Conservation (phyloP, 2,797 vertebrate species). For the Todus mexicanus region DNA sequence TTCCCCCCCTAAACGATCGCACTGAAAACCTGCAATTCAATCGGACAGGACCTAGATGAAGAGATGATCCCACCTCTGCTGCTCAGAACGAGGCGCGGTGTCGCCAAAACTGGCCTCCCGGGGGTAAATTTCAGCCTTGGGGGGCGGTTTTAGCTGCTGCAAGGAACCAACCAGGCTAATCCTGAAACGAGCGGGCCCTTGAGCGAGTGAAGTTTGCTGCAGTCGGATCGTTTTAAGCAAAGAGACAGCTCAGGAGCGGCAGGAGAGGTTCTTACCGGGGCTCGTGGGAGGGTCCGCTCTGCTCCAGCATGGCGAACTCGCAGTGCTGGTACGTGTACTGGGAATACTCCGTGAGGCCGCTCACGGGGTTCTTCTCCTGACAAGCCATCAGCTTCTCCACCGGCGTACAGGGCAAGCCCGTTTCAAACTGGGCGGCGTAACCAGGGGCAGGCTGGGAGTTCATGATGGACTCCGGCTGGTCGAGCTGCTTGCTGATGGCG, state of each 20-base stretch:
- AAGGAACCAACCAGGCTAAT: background rate
- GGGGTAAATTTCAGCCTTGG: background rate
- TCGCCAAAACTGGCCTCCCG: background rate
- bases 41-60: background rate
- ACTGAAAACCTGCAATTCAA: background rate
- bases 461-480: slow-evolving; percentile 69
- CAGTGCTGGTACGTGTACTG: slow-evolving; percentile 89
- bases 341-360: slow-evolving; percentile 90
- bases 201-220: background rate
- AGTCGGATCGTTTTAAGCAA: background rate
- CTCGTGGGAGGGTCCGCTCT: slow-evolving; percentile 93
- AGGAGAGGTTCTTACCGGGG: slow-evolving; percentile 81
- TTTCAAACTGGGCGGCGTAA: slow-evolving; percentile 65
- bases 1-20: background rate
- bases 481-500: slow-evolving; percentile 66
- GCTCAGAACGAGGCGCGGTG: background rate
- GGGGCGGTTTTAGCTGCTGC: background rate
- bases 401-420: slow-evolving; percentile 44
- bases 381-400: slow-evolving; percentile 86
- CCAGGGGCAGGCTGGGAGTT: slow-evolving; percentile 78
- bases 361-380: slow-evolving; percentile 90
- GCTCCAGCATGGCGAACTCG: slow-evolving; percentile 89
- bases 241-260: background rate
- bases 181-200: background rate
- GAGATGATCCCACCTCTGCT: background rate